Evolutionary conservation across 1,140 invertebrate genomes (phyloP), one percentile per base, ranked within the genome.

Genomic region (Protaetia brevitarsis): DNA sequence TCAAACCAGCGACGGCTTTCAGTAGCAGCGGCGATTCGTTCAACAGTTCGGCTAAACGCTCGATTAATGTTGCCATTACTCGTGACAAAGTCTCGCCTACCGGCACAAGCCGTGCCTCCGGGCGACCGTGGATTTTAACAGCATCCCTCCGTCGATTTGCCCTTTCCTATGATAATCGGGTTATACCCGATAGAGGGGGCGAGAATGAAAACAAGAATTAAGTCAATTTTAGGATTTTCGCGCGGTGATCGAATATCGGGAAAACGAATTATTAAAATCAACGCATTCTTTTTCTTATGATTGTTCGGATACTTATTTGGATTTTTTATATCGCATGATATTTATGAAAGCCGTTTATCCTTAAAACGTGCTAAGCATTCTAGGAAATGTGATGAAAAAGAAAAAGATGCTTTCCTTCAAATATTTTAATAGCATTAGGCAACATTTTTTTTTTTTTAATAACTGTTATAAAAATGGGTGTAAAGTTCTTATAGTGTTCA

Each of bases 21-120:
- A 13, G 57, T 31, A n/a, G 30, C 27, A 31, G 16, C 16, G 26
- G 41, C 41, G 41, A 51, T 51, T 51, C 26, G 41, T 51, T 51
- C 41, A 51, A 51, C 41, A 51, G 41, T 21, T 51, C 16, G 41
- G 41, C 41, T 34, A n/a, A 34, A 34, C 31, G 31, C 31, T n/a
- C 31, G 31, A 34, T 34, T 34, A 34, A 34, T 34, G 31, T n/a
- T 34, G 13, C 31, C 31, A 34, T n/a, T 51, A 19, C 41, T 23
- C 21, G 7, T 7, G 26, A 23, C 26, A 19, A 6, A 19, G 41
- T 23, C 1, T 2, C 7, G 19, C 41, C 41, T 51, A 19, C 19
- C 19, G 16, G 41, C 19, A 51, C 11, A 1, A 23, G 41, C 41
- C 5, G 19, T 8, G 26, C 7, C 11, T 2, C 7, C 4, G 16